Evolutionary conservation across 2,888 invertebrate species (phyloP).

Genomic region (Drosophila lacicola): DNA sequence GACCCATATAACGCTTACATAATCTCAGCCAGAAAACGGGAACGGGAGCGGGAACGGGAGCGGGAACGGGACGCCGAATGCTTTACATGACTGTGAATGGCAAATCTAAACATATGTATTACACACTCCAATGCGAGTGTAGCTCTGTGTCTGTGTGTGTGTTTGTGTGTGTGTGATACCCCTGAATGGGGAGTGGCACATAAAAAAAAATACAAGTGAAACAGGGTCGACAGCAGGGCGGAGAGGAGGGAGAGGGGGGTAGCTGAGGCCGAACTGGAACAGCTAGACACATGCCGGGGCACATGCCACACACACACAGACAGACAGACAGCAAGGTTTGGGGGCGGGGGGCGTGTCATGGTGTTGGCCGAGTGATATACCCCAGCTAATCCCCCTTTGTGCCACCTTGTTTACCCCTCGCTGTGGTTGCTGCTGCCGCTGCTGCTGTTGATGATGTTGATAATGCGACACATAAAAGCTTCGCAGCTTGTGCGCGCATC

Average conservation of each 20-base stretch:
- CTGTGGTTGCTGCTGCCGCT: background rate
- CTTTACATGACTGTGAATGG: constrained; percentile 69
- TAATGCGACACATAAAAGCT: constrained; percentile 70
- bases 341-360: constrained; percentile 5
- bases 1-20: constrained; percentile 51
- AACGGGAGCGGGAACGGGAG: background rate
- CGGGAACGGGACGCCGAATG: constrained; percentile 21
- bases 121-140: constrained; percentile 33
- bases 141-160: constrained; percentile 27
- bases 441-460: constrained; percentile 53
- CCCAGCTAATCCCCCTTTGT: constrained; percentile 46
- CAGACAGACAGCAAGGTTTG: constrained; percentile 36
- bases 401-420: constrained; percentile 24
- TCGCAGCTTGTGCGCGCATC: constrained; percentile 71
- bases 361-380: constrained; percentile 22
- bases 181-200: constrained; percentile 48
- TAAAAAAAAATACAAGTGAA: constrained; percentile 40
- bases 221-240: background rate
- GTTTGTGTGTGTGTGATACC: constrained; percentile 34
- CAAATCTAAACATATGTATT: constrained; percentile 81
- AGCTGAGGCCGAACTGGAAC: constrained; percentile 20
- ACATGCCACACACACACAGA: constrained; percentile 36
- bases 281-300: constrained; percentile 59
- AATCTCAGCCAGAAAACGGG: constrained; percentile 48
- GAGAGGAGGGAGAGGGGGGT: constrained; percentile 6